Percentiles rank a stretch among this genome's conserved stretches.
phyloP scores from a whole-genome alignment of 2,888 invertebrate genomes.

The Cristatella mucedo region DNA sequence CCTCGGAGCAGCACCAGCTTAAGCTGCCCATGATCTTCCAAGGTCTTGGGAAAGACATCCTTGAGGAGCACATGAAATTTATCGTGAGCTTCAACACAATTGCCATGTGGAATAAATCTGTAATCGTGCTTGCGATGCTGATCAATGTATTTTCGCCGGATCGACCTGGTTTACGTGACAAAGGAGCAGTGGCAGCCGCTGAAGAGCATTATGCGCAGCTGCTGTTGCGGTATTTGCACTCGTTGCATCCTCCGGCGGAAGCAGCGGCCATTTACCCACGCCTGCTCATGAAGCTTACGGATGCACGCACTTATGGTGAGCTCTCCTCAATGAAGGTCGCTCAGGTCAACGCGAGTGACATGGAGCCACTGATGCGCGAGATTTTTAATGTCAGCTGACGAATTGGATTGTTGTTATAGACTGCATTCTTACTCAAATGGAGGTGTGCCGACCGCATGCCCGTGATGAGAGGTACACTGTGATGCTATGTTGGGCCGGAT shows the following conservation, averaged over 20 bases:
- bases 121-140: slow-evolving; percentile 35
- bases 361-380: slow-evolving; percentile 27
- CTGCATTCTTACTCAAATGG: no score
- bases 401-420: no score
- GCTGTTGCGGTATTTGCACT: slow-evolving; percentile 62
- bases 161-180: slow-evolving; percentile 24
- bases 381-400: no score
- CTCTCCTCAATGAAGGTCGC: slow-evolving; percentile 21
- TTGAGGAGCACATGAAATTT: slow-evolving; percentile 37
- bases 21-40: slow-evolving; percentile 31
- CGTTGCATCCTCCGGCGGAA: slow-evolving; percentile 54
- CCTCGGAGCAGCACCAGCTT: slow-evolving; percentile 8
- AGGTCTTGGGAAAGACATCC: no score
- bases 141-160: slow-evolving; percentile 40
- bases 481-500: no score
- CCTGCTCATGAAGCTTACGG: slow-evolving; percentile 37
- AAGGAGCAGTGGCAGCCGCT: slow-evolving; percentile 24
- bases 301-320: slow-evolving; percentile 34
- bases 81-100: slow-evolving; percentile 35
- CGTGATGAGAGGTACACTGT: no score
- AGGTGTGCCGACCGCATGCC: no score
- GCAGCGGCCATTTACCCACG: slow-evolving; percentile 47
- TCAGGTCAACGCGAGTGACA: slow-evolving; percentile 19
- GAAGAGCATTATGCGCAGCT: slow-evolving; percentile 57
- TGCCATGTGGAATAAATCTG: slow-evolving; percentile 34